Evolutionary conservation across 92 coral and sea anemone species (phyloP).

Genomic region (Heteractis magnifica): DNA sequence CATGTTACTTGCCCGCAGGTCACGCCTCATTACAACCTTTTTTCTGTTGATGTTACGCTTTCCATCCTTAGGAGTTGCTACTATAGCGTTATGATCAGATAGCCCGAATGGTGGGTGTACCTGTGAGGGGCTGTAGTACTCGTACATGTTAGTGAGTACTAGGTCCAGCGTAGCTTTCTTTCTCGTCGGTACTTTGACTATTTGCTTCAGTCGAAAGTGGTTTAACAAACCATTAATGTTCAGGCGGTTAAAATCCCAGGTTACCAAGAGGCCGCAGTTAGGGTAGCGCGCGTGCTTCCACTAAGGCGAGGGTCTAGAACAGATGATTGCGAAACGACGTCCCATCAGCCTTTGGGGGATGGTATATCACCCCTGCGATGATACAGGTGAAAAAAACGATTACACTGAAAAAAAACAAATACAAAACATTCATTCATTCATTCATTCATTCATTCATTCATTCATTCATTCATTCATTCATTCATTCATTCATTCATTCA

Average conservation of each 20-base stretch:
- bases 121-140: not conserved
- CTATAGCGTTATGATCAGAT: too few relatives aligned
- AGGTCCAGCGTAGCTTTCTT: not conserved
- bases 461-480: too few relatives aligned
- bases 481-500: too few relatives aligned
- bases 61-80: too few relatives aligned
- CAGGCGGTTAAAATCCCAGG: not conserved
- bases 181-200: not conserved
- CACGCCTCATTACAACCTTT: too few relatives aligned
- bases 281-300: not conserved
- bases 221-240: not conserved
- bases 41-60: too few relatives aligned
- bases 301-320: not conserved
- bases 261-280: not conserved
- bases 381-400: not conserved
- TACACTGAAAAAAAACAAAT: too few relatives aligned
- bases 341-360: not conserved
- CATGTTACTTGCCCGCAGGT: too few relatives aligned
- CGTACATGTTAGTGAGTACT: not conserved
- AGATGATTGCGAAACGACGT: not conserved
- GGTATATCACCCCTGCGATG: not conserved
- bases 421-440: too few relatives aligned
- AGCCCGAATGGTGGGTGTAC: too few relatives aligned
- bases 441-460: too few relatives aligned
- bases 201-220: not conserved